Conservation (phyloP, 2,797 vertebrate genomes). For the Lerista edwardsae region DNA sequence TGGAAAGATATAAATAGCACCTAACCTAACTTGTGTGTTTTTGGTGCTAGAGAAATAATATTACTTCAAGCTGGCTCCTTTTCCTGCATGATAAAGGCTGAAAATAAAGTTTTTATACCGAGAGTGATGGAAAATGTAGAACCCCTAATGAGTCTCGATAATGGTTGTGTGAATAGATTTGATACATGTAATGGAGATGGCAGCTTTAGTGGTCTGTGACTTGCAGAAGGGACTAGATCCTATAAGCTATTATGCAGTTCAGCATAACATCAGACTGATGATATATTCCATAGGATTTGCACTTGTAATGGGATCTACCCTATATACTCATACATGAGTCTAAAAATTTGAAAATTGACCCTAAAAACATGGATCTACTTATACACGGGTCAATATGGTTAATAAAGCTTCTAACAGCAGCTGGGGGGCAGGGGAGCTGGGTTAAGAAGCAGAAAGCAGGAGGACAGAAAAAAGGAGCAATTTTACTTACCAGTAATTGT, state of each 20-base stretch:
- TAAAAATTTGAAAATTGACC: too few species aligned
- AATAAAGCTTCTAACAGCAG: too few species aligned
- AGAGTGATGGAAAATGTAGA: constrained; percentile 20
- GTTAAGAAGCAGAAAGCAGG: too few species aligned
- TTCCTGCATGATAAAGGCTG: constrained; percentile 23
- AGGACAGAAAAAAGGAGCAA: too few species aligned
- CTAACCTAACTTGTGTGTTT: constrained; percentile 37
- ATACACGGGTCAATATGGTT: too few species aligned
- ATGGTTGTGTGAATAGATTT: constrained; percentile 22
- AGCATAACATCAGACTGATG: background rate
- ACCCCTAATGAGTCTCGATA: constrained; percentile 19
- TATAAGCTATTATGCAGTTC: background rate
- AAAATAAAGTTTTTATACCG: constrained; percentile 33
- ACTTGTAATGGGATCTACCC: background rate
- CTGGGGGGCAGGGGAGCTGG: too few species aligned
- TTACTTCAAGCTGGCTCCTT: constrained; percentile 8
- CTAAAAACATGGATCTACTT: too few species aligned
- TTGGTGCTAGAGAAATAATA: constrained; percentile 38
- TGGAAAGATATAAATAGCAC: constrained; percentile 45
- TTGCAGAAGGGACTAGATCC: background rate
- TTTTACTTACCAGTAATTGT: too few species aligned
- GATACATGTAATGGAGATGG: background rate
- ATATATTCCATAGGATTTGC: background rate
- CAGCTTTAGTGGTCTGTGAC: background rate
- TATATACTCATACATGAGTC: too few species aligned